A percentile compares a stretch with the other conserved stretches of the same genome.
Evolutionary conservation across 2,113 vertebrate species (phyloP).

Genomic region (Strigops habroptila): DNA sequence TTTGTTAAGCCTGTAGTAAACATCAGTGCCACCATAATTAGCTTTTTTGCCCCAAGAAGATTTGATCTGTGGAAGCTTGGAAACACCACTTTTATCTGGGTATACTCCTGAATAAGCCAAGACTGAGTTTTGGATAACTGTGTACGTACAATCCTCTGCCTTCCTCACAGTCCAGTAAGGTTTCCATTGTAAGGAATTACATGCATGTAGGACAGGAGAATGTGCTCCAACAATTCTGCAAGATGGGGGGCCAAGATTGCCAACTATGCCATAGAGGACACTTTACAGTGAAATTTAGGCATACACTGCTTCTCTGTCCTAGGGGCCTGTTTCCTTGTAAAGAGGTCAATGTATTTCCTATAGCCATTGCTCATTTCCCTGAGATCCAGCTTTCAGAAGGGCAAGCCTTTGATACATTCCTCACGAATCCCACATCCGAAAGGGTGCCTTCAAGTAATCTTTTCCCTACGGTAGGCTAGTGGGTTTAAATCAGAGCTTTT

Average conservation of each 20-base stretch:
- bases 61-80: neutral
- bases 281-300: neutral
- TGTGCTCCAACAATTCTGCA: neutral
- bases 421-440: neutral
- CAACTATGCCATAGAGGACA: neutral
- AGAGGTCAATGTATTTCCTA: neutral
- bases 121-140: neutral
- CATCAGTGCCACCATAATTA: neutral
- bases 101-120: neutral
- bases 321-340: neutral
- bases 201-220: neutral
- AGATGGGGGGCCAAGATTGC: neutral
- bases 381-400: neutral
- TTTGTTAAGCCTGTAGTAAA: neutral
- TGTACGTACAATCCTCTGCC: neutral
- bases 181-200: neutral
- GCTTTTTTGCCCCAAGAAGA: too few species aligned
- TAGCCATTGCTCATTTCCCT: neutral
- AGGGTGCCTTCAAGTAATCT: neutral
- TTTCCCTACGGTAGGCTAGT: neutral
- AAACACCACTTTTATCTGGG: neutral
- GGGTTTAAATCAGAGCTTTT: neutral
- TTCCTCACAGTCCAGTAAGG: neutral
- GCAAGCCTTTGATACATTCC: neutral
- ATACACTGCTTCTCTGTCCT: neutral